Conservation (phyloP, 30 jellyfish, hydroid and myxozoan genomes). For the Turritopsis dohrnii region DNA sequence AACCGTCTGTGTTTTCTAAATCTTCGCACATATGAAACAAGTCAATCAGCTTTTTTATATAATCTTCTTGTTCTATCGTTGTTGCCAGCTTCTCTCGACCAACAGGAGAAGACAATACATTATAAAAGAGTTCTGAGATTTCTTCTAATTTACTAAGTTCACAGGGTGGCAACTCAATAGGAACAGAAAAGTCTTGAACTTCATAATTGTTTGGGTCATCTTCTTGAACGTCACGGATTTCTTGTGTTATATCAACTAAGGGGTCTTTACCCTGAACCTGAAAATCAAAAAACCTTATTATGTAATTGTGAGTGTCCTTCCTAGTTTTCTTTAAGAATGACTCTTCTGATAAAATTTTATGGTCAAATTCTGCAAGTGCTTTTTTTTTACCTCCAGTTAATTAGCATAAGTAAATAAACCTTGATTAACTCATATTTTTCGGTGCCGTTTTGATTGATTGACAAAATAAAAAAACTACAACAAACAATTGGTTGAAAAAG, state of each 20-base stretch:
- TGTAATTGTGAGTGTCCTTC: no score
- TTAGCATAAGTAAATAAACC: no score
- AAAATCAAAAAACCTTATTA: not conserved
- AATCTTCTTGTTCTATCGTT: slow-evolving; percentile 72
- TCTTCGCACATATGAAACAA: slow-evolving; percentile 92
- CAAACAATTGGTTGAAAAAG: no score
- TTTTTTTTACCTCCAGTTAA: no score
- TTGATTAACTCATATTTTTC: no score
- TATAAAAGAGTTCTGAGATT: slow-evolving; percentile 63
- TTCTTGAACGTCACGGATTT: slow-evolving; percentile 72
- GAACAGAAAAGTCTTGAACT: slow-evolving; percentile 68
- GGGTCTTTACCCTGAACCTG: slow-evolving; percentile 96
- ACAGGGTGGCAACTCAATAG: slow-evolving; percentile 84
- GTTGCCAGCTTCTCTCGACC: slow-evolving; percentile 69
- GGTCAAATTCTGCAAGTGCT: no score
- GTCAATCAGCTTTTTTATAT: slow-evolving; percentile 67
- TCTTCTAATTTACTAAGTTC: slow-evolving; percentile 73
- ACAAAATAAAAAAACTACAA: no score
- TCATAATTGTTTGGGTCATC: slow-evolving; percentile 51
- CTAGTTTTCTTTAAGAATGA: no score
- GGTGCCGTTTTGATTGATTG: no score
- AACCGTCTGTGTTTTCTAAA: slow-evolving; percentile 83
- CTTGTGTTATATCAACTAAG: slow-evolving; percentile 85
- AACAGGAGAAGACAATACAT: slow-evolving; percentile 59
- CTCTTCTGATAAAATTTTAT: no score